These are phyloP conservation scores for Leucozona laternaria DNA, from an alignment of 2,888 invertebrate species.

Conservation along the genomic window DNA sequence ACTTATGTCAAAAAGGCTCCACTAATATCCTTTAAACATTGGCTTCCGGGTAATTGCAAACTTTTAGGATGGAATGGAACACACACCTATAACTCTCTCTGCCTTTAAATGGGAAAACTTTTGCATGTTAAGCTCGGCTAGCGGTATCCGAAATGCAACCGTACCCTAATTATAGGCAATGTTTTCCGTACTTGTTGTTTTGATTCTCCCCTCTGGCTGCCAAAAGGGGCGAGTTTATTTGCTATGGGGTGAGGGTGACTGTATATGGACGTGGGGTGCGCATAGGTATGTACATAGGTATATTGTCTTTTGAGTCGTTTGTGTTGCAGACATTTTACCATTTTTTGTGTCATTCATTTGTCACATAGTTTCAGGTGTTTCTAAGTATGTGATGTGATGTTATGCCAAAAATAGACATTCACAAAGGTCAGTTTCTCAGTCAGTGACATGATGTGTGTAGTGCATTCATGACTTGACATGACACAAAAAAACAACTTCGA, in stretches of 20 bases:
- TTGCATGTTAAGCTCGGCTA: slow-evolving; percentile 33
- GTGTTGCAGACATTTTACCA: slow-evolving; percentile 24
- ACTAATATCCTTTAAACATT: slow-evolving; percentile 43
- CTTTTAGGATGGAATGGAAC: slow-evolving; percentile 17
- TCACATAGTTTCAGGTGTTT: slow-evolving; percentile 35
- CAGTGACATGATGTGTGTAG: background rate
- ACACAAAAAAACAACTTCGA: background rate
- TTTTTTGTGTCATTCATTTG: slow-evolving; percentile 43
- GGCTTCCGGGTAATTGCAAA: slow-evolving; percentile 59
- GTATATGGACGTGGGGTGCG: too few species aligned
- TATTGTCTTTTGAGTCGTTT: slow-evolving; percentile 39
- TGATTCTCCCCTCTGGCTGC: background rate
- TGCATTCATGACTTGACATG: background rate
- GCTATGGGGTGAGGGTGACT: background rate
- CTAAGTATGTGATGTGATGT: background rate
- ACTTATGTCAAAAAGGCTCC: slow-evolving; percentile 55
- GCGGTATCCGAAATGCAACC: slow-evolving; percentile 39
- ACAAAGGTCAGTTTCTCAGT: slow-evolving; percentile 23
- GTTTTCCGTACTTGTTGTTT: slow-evolving; percentile 25
- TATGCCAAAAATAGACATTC: slow-evolving; percentile 18
- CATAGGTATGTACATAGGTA: too few species aligned
- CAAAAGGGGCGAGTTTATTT: background rate
- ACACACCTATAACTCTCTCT: slow-evolving; percentile 16
- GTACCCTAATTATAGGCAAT: slow-evolving; percentile 58
- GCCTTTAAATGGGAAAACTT: slow-evolving; percentile 36